Percentiles rank a stretch among this genome's conserved stretches.
These are phyloP conservation scores for Apodemus speciosus DNA, from an alignment of 2,113 vertebrate genomes.

Conservation along the genomic window DNA sequence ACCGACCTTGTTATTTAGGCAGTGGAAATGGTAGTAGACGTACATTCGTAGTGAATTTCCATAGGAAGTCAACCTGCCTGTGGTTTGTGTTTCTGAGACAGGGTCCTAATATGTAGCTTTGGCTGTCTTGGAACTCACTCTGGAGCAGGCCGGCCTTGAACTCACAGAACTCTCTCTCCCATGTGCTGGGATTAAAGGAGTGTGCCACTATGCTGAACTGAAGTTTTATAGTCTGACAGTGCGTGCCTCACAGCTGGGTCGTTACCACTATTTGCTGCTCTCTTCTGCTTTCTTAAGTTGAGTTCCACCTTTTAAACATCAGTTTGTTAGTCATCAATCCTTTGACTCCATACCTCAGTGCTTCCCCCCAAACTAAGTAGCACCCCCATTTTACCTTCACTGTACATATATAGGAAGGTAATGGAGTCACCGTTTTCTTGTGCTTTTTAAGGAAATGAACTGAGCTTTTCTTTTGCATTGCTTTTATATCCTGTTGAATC, in stretches of 20 bases:
- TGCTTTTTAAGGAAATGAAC: conserved; percentile 41
- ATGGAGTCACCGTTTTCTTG: background rate
- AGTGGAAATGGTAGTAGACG: background rate
- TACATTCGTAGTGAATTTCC: background rate
- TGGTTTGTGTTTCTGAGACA: background rate
- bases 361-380: background rate
- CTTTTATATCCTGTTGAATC: conserved; percentile 54
- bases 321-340: background rate
- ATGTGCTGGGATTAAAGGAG: background rate
- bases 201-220: background rate
- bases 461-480: conserved; percentile 53
- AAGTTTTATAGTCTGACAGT: background rate
- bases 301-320: conserved; percentile 8
- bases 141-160: background rate
- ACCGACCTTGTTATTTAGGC: background rate
- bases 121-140: background rate
- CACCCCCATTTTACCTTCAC: background rate
- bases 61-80: background rate
- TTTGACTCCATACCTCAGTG: background rate
- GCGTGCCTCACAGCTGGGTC: background rate
- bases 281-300: conserved; percentile 36
- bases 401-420: background rate
- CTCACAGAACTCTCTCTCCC: background rate
- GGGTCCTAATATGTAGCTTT: background rate
- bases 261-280: background rate